Evolutionary conservation across 2,797 vertebrate genomes (phyloP).

Genomic region (Balearica regulorum): DNA sequence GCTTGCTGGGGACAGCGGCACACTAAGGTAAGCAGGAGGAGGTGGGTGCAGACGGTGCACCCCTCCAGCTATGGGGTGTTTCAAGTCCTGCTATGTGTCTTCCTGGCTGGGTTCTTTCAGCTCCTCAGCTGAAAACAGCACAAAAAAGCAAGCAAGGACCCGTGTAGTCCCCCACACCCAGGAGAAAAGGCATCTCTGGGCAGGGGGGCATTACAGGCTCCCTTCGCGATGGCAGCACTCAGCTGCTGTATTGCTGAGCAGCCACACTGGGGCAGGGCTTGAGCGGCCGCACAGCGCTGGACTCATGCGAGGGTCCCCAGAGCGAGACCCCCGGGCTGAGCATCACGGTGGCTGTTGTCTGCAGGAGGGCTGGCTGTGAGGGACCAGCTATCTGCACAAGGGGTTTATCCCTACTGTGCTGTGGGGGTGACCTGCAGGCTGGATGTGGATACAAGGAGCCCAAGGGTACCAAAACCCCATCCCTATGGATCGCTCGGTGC

Average conservation of each 20-base stretch:
- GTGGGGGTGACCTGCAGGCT: too few relatives aligned
- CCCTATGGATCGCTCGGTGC: rapidly evolving
- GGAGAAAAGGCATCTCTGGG: not conserved
- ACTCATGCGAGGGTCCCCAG: rapidly evolving
- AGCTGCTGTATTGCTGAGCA: not conserved
- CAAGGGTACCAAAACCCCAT: rapidly evolving
- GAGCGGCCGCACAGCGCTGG: rapidly evolving
- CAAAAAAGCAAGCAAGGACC: too few relatives aligned
- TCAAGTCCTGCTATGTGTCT: rapidly evolving
- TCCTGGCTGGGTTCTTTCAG: not conserved
- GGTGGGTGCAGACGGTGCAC: not conserved
- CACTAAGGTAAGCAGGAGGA: not conserved
- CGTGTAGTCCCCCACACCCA: not conserved
- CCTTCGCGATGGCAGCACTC: not conserved
- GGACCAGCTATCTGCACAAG: rapidly evolving
- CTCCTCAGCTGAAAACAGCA: not conserved
- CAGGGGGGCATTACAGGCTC: not conserved
- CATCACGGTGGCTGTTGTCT: rapidly evolving
- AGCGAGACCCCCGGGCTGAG: not conserved
- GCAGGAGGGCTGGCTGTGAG: not conserved
- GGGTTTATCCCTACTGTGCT: rapidly evolving
- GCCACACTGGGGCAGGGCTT: not conserved
- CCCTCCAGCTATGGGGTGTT: not conserved
- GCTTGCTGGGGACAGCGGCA: rapidly evolving
- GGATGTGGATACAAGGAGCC: not conserved